Conservation (phyloP, 2,113 vertebrate species). For the Lonchura striata region DNA sequence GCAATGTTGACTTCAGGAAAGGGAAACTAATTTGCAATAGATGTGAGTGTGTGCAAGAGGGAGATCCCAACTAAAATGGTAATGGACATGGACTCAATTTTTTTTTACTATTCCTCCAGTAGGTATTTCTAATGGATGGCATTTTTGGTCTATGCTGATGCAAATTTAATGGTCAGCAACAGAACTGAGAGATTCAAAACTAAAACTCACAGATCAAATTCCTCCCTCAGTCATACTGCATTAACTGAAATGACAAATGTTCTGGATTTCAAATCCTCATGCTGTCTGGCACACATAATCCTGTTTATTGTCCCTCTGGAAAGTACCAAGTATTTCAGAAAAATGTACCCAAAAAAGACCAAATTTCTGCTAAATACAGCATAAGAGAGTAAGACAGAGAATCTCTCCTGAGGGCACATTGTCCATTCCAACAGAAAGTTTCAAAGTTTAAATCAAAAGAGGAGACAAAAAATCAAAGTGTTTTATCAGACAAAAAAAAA, state of each 20-base stretch:
- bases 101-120: background rate
- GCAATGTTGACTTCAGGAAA: background rate
- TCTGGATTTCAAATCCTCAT: background rate
- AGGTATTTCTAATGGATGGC: background rate
- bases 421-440: background rate
- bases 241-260: background rate
- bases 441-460: background rate
- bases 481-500: background rate
- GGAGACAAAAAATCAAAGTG: background rate
- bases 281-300: background rate
- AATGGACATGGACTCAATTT: background rate
- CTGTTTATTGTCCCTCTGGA: background rate
- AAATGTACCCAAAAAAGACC: background rate
- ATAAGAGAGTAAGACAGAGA: background rate
- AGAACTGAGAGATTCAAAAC: background rate
- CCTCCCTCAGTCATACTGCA: background rate
- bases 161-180: background rate
- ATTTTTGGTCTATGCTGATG: background rate
- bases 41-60: background rate
- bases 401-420: background rate
- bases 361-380: background rate
- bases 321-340: background rate
- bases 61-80: background rate
- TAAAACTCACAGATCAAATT: background rate
- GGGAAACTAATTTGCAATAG: background rate